A percentile compares a stretch with the other conserved stretches of the same genome.
Conservation (phyloP, 2,113 vertebrate genomes). For the Phylloscopus whistleri region DNA sequence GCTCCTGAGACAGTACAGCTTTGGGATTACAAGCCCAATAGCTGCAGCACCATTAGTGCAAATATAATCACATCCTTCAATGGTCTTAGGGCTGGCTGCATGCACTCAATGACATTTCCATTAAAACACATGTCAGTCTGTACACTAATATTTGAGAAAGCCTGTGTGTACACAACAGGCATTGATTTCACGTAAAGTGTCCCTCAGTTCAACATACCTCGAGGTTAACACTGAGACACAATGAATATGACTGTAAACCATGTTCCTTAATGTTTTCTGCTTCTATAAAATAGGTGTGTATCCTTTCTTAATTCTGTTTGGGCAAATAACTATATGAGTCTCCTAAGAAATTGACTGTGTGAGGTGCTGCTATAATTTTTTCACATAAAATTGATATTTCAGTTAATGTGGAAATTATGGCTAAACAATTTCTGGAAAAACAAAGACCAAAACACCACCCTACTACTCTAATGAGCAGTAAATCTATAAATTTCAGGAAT, state of each 20-base stretch:
- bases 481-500: neutral
- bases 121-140: neutral
- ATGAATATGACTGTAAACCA: neutral
- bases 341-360: neutral
- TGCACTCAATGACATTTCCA: constrained; percentile 5
- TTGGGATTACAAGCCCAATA: neutral
- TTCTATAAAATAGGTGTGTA: neutral
- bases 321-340: neutral
- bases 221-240: neutral
- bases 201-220: neutral
- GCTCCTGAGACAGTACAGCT: neutral
- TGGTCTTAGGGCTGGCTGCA: neutral
- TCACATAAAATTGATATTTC: neutral
- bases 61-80: neutral
- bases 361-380: neutral
- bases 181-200: neutral
- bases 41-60: neutral
- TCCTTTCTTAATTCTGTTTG: neutral
- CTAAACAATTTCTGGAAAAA: neutral
- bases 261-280: neutral
- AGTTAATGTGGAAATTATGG: neutral
- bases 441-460: neutral
- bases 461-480: neutral
- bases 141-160: neutral
- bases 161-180: neutral